phyloP scores from a whole-genome alignment of 2,113 vertebrate species.

The Origma solitaria region DNA sequence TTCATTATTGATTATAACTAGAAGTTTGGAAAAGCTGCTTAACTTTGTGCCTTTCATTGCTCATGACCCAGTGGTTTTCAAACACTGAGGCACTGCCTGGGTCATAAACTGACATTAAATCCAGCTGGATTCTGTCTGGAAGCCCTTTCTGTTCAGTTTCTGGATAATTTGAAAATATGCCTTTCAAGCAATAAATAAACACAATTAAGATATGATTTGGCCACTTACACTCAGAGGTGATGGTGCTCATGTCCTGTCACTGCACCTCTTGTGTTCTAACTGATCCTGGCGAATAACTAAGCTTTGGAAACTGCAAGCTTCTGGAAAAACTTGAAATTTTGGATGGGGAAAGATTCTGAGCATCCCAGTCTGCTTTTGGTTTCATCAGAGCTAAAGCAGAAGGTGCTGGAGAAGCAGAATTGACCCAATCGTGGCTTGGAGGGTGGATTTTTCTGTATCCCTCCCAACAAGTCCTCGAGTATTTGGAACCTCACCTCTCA shows the following conservation, averaged over 20 bases:
- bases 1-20: not conserved
- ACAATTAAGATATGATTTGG: not conserved
- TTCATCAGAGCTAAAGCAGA: not conserved
- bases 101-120: not conserved
- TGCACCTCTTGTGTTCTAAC: not conserved
- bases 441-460: not conserved
- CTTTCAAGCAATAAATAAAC: not conserved
- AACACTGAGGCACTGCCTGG: not conserved
- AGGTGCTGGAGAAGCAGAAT: not conserved
- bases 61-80: not conserved
- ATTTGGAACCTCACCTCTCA: not conserved
- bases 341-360: not conserved
- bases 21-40: not conserved
- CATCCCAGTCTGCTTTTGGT: not conserved
- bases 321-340: not conserved
- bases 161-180: not conserved
- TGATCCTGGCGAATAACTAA: not conserved
- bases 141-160: not conserved
- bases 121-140: not conserved
- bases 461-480: fast-evolving
- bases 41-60: not conserved
- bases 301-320: not conserved
- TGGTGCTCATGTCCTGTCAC: not conserved
- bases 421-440: not conserved
- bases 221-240: not conserved